These are phyloP conservation scores for Shinisaurus crocodilurus DNA, from an alignment of 2,113 vertebrate species.

Conservation along the genomic window DNA sequence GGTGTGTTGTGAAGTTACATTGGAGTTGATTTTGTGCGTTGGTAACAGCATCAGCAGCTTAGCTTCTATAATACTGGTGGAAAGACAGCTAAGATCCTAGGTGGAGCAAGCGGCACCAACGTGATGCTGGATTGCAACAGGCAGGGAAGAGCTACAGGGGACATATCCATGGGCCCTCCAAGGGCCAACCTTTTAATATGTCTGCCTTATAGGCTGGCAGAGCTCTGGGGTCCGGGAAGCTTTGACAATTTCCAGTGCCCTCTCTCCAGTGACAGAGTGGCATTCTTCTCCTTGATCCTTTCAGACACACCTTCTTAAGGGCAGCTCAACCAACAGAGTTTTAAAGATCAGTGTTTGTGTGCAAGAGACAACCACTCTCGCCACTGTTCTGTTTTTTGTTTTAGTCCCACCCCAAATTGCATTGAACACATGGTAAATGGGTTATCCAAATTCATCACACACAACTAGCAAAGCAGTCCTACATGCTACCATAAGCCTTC, in stretches of 20 bases:
- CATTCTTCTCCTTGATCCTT: not conserved
- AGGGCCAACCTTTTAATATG: not conserved
- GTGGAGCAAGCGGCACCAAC: constrained; percentile 1
- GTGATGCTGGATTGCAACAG: constrained; percentile 18
- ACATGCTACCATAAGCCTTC: not conserved
- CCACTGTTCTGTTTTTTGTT: not conserved
- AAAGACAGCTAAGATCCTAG: constrained; percentile 1
- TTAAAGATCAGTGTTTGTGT: not conserved
- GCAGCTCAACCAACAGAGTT: not conserved
- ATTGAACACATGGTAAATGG: not conserved
- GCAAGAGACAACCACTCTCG: not conserved
- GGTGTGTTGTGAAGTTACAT: not conserved
- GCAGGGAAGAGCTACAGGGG: not conserved
- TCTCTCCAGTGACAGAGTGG: not conserved
- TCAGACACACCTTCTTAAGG: not conserved
- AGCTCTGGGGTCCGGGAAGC: not conserved
- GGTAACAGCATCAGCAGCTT: constrained; percentile 1
- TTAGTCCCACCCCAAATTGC: not conserved
- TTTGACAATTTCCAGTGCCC: not conserved
- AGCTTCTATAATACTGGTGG: constrained; percentile 15
- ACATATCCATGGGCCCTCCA: not conserved
- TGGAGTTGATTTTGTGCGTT: constrained; percentile 16
- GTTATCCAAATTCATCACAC: not conserved
- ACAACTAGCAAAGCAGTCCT: not conserved
- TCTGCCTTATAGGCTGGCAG: not conserved